A percentile compares a stretch with the other conserved stretches of the same genome.
These are phyloP conservation scores for Drosophila kambysellisi DNA, from an alignment of 2,888 invertebrate genomes.

Conservation along the genomic window DNA sequence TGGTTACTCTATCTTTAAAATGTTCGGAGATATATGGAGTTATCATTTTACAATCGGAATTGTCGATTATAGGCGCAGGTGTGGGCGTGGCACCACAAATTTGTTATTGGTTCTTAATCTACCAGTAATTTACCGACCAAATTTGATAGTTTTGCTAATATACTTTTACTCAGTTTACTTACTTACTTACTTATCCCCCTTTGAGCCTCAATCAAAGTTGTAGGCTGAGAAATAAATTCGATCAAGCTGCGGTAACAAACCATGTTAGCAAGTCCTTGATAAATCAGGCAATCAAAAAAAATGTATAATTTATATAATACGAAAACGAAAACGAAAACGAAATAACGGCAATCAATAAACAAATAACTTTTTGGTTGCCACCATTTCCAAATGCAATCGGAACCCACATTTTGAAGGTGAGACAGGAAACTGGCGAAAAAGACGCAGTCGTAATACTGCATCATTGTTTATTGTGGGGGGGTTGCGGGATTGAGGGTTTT, in stretches of 20 bases:
- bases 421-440: constrained; percentile 51
- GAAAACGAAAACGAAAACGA: constrained; percentile 54
- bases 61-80: no score
- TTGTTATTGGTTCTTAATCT: no score
- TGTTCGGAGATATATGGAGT: no score
- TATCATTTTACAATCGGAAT: no score
- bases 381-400: constrained; percentile 55
- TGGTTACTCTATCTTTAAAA: no score
- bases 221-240: constrained; percentile 14
- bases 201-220: constrained; percentile 20
- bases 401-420: constrained; percentile 39
- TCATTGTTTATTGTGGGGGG: constrained; percentile 37
- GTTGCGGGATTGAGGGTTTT: neutral
- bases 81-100: no score
- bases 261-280: constrained; percentile 50
- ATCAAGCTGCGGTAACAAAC: constrained; percentile 40
- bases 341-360: constrained; percentile 74
- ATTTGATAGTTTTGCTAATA: neutral
- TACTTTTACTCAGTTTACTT: neutral
- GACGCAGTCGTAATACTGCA: constrained; percentile 50
- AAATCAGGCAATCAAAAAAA: constrained; percentile 19
- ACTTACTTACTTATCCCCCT: constrained; percentile 33
- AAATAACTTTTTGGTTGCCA: constrained; percentile 71
- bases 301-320: constrained; percentile 57
- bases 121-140: no score